phyloP scores from a whole-genome alignment of 2,888 invertebrate genomes.

The Cerastis leucographa region DNA sequence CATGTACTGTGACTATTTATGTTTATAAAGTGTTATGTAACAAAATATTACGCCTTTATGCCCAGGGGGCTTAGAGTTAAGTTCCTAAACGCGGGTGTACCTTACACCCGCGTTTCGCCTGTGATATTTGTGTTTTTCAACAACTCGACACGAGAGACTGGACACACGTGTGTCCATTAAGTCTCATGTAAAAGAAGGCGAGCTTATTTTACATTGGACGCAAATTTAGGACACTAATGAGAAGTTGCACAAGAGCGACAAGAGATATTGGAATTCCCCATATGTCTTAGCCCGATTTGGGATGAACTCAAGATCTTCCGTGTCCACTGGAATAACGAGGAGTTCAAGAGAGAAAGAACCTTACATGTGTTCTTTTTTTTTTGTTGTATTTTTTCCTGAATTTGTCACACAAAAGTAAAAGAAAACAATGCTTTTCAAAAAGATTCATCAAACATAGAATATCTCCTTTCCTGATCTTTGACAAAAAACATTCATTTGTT shows the following conservation, averaged over 20 bases:
- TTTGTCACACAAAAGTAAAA: conserved; percentile 14
- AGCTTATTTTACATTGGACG: too few relatives aligned
- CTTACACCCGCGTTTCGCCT: background rate
- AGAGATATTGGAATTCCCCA: too few relatives aligned
- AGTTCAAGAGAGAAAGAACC: background rate
- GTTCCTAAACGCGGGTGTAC: too few relatives aligned
- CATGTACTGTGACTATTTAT: background rate
- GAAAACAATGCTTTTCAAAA: conserved; percentile 18
- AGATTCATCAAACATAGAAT: conserved; percentile 37
- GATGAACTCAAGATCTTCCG: background rate
- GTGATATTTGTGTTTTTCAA: too few relatives aligned
- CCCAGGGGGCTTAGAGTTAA: background rate
- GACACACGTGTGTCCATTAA: too few relatives aligned
- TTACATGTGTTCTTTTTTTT: background rate
- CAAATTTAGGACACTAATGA: too few relatives aligned
- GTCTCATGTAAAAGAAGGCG: background rate
- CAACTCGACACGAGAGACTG: too few relatives aligned
- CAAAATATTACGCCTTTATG: background rate
- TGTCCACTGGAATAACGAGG: background rate
- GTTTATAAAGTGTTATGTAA: background rate
- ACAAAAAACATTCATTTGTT: conserved; percentile 52
- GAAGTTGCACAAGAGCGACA: too few relatives aligned
- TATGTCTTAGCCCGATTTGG: background rate
- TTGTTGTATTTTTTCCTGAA: background rate
- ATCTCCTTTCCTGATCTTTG: conserved; percentile 36